Percentiles rank a stretch among this genome's conserved stretches.
Evolutionary conservation across 2,113 vertebrate species (phyloP).

Genomic region (Ptilonorhynchus violaceus): DNA sequence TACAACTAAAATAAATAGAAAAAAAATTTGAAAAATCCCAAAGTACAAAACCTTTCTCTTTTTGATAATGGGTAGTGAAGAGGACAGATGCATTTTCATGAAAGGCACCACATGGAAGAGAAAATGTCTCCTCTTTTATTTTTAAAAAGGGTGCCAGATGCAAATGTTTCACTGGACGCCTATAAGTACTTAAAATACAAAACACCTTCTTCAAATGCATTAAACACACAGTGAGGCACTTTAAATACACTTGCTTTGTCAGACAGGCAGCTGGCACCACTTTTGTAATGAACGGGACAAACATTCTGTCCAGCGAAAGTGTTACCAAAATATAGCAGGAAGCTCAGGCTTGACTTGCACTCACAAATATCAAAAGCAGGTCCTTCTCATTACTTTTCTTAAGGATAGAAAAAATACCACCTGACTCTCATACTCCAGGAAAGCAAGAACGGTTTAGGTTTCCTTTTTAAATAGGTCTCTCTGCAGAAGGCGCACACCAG

Average conservation of each 20-base stretch:
- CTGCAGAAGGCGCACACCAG: fast-evolving
- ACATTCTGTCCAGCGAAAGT: slow-evolving; percentile 31
- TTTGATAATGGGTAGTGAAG: slow-evolving; percentile 46
- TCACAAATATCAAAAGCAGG: slow-evolving; percentile 7
- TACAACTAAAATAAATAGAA: slow-evolving; percentile 51
- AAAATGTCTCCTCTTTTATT: slow-evolving; percentile 57
- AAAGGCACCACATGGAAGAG: slow-evolving; percentile 67
- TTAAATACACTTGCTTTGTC: slow-evolving; percentile 59
- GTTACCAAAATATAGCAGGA: slow-evolving; percentile 52
- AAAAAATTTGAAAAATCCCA: background rate
- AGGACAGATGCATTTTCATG: slow-evolving; percentile 63
- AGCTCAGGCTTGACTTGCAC: background rate
- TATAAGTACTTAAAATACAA: slow-evolving; percentile 67
- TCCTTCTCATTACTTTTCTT: background rate
- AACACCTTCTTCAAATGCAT: slow-evolving; percentile 67
- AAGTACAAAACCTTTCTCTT: slow-evolving; percentile 46
- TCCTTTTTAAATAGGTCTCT: background rate
- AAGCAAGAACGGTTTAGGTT: background rate
- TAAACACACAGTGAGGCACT: slow-evolving; percentile 58
- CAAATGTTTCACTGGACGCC: slow-evolving; percentile 65
- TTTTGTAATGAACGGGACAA: slow-evolving; percentile 37
- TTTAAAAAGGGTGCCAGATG: slow-evolving; percentile 69
- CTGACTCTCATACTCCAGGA: background rate
- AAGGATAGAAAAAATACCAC: background rate
- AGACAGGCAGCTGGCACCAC: slow-evolving; percentile 65